phyloP scores from a whole-genome alignment of 2,888 invertebrate genomes.

The Euzetes globulus region DNA sequence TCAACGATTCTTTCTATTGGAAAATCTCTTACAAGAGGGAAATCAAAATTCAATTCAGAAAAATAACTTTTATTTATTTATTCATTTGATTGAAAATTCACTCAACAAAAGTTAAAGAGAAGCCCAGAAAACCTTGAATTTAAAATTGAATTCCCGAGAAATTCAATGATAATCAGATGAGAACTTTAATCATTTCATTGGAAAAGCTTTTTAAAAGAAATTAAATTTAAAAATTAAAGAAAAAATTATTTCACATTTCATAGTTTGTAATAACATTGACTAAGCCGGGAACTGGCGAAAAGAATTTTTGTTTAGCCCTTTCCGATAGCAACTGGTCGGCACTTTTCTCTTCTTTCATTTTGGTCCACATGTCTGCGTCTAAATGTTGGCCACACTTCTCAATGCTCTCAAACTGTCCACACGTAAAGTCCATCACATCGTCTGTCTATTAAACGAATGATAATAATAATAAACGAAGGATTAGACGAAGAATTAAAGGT shows the following conservation, averaged over 20 bases:
- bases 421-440: conserved; percentile 17
- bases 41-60: no score
- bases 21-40: no score
- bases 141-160: no score
- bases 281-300: background rate
- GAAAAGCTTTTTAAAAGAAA: no score
- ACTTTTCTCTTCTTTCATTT: background rate
- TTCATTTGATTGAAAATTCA: no score
- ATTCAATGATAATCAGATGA: no score
- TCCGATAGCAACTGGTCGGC: background rate
- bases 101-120: no score
- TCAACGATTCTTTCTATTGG: no score
- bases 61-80: no score
- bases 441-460: conserved; percentile 5
- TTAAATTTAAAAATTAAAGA: background rate
- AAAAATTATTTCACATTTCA: conserved; percentile 1
- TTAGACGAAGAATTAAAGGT: background rate
- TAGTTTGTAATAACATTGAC: background rate
- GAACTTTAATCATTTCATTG: no score
- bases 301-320: conserved; percentile 3
- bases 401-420: conserved; percentile 9
- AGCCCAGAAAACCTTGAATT: no score
- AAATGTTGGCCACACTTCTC: background rate
- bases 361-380: background rate
- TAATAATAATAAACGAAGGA: no score